Evolutionary conservation across 1,140 invertebrate genomes (phyloP).

Genomic region (Drosophila melanica): DNA sequence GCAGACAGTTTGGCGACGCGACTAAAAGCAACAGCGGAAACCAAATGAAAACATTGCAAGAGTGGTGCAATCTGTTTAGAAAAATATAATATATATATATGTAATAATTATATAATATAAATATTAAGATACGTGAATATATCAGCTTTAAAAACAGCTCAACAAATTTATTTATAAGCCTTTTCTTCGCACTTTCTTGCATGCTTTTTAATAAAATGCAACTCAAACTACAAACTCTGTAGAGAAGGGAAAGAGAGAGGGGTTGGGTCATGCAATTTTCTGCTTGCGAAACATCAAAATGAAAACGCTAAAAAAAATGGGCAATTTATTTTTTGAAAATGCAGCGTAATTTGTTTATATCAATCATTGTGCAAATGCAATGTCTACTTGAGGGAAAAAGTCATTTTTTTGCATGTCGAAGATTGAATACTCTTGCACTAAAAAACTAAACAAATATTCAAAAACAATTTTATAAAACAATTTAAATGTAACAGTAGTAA

Average conservation of each 20-base stretch:
- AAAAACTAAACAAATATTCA: no score
- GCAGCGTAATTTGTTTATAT: conserved; percentile 32
- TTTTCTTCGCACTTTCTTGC: conserved; percentile 34
- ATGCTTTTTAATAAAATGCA: conserved; percentile 2
- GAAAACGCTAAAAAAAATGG: conserved; percentile 5
- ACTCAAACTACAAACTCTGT: no score
- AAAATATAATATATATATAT: no score
- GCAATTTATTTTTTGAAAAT: conserved; percentile 7
- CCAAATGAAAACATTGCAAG: not conserved
- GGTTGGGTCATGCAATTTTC: conserved; percentile 5
- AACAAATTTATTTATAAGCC: not conserved
- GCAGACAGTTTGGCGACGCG: conserved; percentile 49
- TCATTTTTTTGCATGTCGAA: not conserved
- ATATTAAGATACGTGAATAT: no score
- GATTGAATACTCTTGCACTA: not conserved
- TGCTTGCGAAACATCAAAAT: conserved; percentile 44
- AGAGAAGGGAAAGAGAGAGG: no score
- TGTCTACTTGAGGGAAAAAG: no score
- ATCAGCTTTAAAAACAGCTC: no score
- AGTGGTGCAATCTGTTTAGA: not conserved
- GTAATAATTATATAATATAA: no score
- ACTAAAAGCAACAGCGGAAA: not conserved
- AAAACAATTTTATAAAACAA: no score
- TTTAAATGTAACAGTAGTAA: no score
- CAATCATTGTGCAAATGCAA: conserved; percentile 21